Base-by-base conservation (phyloP, 2,797 vertebrate species). In the Acanthurus tractus region DNA sequence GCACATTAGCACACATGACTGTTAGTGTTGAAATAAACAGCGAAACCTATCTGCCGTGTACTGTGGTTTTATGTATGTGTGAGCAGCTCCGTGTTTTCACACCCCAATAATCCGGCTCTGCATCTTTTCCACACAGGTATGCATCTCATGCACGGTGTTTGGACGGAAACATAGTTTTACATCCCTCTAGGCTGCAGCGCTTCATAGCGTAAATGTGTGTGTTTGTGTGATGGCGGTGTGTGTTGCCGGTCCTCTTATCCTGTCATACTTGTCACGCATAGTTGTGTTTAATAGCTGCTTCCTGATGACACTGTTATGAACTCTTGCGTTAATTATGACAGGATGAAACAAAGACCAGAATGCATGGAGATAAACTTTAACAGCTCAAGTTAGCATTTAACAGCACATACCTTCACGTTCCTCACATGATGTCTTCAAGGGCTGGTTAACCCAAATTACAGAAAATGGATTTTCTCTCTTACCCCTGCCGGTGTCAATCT, bases 11-110 rank as follows among this genome's bases (percentile, higher is more conserved):
- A 59, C 72, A 79, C 71, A 65, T 25, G 72, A 81, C 80, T 83
- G 86, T 83, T 80, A 84, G 79, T 78, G 83, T 76, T 83, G 72
- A 88, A 92, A 92, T 91, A 93, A 91, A 93, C 20, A 36, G 63
- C 13, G 63, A 77, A 89, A 75, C 8, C 45, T 34, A 36, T 12
- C 12, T 22, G 25, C 6, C 18, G 52, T 64, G 22, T 57, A 18
- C 42, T 79, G 80, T 86, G 66, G 48, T 15, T 88, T 91, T 65
- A 10, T 20, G 59, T 49, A 34, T 36, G 13, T 50, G 48, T 38
- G 13, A 50, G 40, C 68, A 52, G 58, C 17, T 53, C 38, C 14
- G 23, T n/a, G 44, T 74, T 55, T 52, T 52, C 50, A 66, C 72
- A 55, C 65, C 18, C 55, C 36, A 22, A 18, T 17, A 49, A 15